Evolutionary conservation across 2,113 vertebrate genomes (phyloP).

Genomic region (Pelusios castaneus): DNA sequence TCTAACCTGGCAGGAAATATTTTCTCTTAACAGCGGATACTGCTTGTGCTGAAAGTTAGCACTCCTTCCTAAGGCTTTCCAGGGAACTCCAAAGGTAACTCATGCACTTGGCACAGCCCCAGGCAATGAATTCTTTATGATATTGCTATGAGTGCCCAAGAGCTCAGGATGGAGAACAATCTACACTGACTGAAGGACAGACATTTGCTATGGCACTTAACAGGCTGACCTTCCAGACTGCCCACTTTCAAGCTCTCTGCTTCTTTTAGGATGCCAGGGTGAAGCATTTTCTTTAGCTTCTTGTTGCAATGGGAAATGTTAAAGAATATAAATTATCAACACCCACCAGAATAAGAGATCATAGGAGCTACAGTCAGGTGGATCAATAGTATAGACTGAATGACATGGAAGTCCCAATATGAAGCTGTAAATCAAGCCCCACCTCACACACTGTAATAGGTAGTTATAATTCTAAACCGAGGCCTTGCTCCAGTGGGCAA

Average conservation of each 20-base stretch:
- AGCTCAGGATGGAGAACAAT: neutral
- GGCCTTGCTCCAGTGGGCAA: neutral
- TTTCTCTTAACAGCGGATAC: neutral
- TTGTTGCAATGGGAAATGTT: neutral
- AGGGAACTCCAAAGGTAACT: neutral
- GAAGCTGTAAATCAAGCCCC: neutral
- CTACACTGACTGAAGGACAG: neutral
- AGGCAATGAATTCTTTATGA: neutral
- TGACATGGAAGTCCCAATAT: neutral
- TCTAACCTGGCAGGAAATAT: neutral
- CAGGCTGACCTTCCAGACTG: neutral
- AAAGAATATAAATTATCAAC: neutral
- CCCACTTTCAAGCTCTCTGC: neutral
- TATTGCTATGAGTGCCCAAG: neutral
- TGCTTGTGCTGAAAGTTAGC: neutral
- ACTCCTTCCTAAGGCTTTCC: neutral
- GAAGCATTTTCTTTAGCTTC: neutral
- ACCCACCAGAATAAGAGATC: neutral
- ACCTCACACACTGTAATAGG: accelerated
- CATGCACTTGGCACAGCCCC: neutral
- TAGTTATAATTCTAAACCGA: neutral
- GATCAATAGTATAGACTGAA: neutral
- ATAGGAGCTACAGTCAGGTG: neutral
- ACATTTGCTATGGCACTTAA: neutral
- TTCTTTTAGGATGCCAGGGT: neutral